Evolutionary conservation across 1,140 invertebrate genomes (phyloP), one percentile per base, ranked within the genome.

Genomic region (Sycophila sp.): DNA sequence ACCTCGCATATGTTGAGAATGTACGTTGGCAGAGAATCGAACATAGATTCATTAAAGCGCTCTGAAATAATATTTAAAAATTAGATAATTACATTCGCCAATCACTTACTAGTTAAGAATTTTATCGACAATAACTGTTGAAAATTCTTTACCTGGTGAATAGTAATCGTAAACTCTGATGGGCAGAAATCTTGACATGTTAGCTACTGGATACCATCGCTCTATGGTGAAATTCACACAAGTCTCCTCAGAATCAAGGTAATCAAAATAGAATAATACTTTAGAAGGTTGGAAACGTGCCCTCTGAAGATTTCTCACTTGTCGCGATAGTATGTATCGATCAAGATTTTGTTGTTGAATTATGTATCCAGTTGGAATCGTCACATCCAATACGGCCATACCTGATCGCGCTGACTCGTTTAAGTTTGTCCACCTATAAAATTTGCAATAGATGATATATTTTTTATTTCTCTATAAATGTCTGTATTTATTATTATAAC

Each of bases 91-190:
- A 58, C 15, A 53, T 13, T 42, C 11, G 56, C 42, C n/a, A 59
- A 55, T n/a, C n/a, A n/a, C n/a, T n/a, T n/a, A 24, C 40, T 26
- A 40, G 19, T 2, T 58, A 58, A 66, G 24, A 30, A 22, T 65
- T n/a, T 67, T 22, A 22, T 22, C n/a, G n/a, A n/a, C n/a, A n/a
- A n/a, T n/a, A n/a, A n/a, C n/a, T n/a, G 24, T 7, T 71, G 15
- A 80, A 30, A 56, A 42, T 32, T n/a, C 8, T 83, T 87, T 85
- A 97, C 95, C 95, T 81, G 97, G 97, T 66, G 97, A 92, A 88
- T 98, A 98, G 79, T 97, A 98, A 86, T 98, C 97, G 83, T 98
- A 98, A 7, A 98, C 91, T 74, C 95, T 90, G 51, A 97, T 91
- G 4, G 94, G 91, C 72, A 98, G 88, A 81, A 96, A 96, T 32